Conservation (phyloP, 2,113 vertebrate species). For the Amazona guildingii region DNA sequence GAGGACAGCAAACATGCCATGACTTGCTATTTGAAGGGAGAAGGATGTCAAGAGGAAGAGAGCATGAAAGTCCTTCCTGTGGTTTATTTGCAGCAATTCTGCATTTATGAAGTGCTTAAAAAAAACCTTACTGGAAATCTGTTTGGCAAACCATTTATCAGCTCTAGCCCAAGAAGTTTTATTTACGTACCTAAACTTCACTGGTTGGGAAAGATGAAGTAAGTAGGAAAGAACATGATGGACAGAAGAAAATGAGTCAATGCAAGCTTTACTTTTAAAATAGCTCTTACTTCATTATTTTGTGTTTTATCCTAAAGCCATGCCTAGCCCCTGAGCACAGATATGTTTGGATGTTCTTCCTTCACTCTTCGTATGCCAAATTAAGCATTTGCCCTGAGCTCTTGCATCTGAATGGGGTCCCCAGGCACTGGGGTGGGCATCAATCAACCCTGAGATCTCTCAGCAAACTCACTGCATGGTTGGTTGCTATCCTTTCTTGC, state of each 20-base stretch:
- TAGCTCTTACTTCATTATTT: not conserved
- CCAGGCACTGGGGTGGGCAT: not conserved
- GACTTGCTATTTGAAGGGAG: not conserved
- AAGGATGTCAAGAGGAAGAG: not conserved
- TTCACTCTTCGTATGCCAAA: not conserved
- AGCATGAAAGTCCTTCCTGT: not conserved
- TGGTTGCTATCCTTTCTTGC: not conserved
- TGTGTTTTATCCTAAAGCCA: not conserved
- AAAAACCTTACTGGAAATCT: not conserved
- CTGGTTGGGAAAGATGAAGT: slow-evolving; percentile 48
- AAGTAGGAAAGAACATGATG: slow-evolving; percentile 12
- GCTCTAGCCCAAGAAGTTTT: slow-evolving; percentile 10
- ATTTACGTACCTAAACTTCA: slow-evolving; percentile 28
- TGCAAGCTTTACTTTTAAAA: slow-evolving; percentile 13
- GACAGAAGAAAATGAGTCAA: slow-evolving; percentile 13
- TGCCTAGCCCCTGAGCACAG: not conserved
- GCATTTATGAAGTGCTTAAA: not conserved
- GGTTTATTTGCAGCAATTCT: not conserved
- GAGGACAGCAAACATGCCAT: not conserved
- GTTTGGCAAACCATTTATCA: slow-evolving; percentile 4
- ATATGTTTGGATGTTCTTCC: not conserved
- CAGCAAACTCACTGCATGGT: not conserved
- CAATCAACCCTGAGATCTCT: rapidly evolving
- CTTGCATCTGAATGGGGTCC: not conserved
- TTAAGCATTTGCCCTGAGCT: not conserved